phyloP scores from a whole-genome alignment of 2,888 invertebrate species.

The Meganola albula region DNA sequence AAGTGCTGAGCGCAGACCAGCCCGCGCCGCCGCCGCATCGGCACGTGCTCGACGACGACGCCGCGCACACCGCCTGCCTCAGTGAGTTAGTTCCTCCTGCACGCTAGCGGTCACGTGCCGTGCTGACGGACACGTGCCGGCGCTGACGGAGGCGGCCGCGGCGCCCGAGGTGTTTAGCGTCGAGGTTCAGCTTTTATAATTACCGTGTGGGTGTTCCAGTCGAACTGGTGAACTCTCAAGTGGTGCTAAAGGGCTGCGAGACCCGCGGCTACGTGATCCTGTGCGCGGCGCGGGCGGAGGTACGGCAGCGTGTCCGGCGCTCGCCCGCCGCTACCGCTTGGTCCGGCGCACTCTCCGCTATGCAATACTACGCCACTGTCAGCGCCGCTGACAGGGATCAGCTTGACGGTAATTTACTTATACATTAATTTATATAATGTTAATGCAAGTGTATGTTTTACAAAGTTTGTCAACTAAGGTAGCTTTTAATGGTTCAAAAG shows the following conservation, averaged over 20 bases:
- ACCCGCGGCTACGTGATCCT: constrained; percentile 98
- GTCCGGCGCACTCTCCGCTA: constrained; percentile 93
- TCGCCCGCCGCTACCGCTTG: constrained; percentile 92
- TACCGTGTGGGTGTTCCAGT: constrained; percentile 63
- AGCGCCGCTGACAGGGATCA: constrained; percentile 81
- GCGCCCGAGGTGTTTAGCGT: constrained; percentile 74
- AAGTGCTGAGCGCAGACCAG: constrained; percentile 80
- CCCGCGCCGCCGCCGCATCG: constrained; percentile 83
- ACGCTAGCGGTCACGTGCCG: constrained; percentile 18
- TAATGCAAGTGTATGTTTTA: too few species aligned
- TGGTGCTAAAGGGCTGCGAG: constrained; percentile 96
- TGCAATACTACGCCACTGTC: constrained; percentile 99
- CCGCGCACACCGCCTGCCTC: constrained; percentile 95
- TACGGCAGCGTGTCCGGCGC: constrained; percentile 93
- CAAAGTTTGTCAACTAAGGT: too few species aligned
- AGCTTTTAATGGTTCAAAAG: too few species aligned
- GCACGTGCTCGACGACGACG: constrained; percentile 92
- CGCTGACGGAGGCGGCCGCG: constrained; percentile 93
- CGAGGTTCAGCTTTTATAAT: not conserved
- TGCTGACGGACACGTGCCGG: constrained; percentile 87
- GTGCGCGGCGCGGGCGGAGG: constrained; percentile 97
- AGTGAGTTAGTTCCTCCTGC: constrained; percentile 82
- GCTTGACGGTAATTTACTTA: constrained; percentile 6
- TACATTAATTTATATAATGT: too few species aligned
- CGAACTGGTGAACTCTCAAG: constrained; percentile 94